These are phyloP conservation scores for Tinamus guttatus DNA, from an alignment of 2,113 vertebrate genomes.

Conservation along the genomic window DNA sequence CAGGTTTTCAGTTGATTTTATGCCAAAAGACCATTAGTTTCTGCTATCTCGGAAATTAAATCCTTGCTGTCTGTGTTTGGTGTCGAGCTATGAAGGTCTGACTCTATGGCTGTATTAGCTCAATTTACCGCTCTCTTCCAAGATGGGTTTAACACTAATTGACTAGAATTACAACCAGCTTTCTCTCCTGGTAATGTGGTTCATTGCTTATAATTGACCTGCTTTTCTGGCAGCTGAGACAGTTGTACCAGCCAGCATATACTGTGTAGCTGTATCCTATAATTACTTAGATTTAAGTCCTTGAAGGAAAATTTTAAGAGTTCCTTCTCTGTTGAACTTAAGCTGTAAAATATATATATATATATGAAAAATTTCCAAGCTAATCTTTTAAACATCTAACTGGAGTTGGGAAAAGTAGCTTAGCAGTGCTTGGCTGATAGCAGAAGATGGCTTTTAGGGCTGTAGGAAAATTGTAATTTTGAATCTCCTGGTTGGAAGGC, in stretches of 20 bases:
- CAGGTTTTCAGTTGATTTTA: background rate
- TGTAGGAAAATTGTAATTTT: background rate
- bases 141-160: conserved; percentile 38
- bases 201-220: conserved; percentile 50
- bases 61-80: background rate
- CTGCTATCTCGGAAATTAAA: background rate
- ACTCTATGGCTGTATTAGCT: conserved; percentile 13
- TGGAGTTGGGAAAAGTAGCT: background rate
- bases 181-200: conserved; percentile 22
- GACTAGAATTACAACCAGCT: conserved; percentile 46
- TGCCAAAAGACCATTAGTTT: conserved; percentile 29
- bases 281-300: conserved; percentile 28
- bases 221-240: conserved; percentile 46
- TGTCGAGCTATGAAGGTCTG: background rate
- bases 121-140: conserved; percentile 34
- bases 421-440: background rate
- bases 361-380: background rate
- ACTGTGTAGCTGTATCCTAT: background rate
- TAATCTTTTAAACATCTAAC: background rate
- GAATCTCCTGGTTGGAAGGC: background rate
- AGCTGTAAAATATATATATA: background rate
- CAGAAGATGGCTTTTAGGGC: background rate
- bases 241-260: conserved; percentile 23
- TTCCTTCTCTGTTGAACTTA: background rate
- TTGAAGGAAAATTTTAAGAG: conserved; percentile 31